Conservation (phyloP, 2,888 invertebrate genomes). For the Lymantria dispar region DNA sequence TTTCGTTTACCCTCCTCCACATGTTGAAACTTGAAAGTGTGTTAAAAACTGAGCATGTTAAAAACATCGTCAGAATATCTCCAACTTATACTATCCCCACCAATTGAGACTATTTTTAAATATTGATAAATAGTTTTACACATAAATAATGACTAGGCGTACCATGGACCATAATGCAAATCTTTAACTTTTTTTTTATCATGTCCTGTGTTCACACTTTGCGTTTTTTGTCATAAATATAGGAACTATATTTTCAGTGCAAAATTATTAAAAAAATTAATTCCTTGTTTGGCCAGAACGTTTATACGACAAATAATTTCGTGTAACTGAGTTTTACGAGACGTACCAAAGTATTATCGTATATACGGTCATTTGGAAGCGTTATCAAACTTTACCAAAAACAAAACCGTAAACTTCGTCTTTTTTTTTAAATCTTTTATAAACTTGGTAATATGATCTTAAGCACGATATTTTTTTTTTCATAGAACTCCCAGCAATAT, state of each 20-base stretch:
- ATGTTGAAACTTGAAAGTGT: conserved; percentile 22
- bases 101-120: conserved; percentile 54
- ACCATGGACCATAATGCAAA: conserved; percentile 71
- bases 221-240: conserved; percentile 66
- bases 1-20: conserved; percentile 13
- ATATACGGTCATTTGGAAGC: conserved; percentile 50
- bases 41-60: conserved; percentile 43
- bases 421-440: conserved; percentile 51
- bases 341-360: conserved; percentile 42
- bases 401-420: conserved; percentile 48
- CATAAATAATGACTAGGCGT: conserved; percentile 79
- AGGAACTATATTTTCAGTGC: conserved; percentile 78
- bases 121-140: conserved; percentile 64
- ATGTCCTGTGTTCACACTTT: conserved; percentile 48
- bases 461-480: conserved; percentile 62
- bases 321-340: conserved; percentile 37
- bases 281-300: conserved; percentile 22
- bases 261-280: conserved; percentile 52
- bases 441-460: conserved; percentile 65
- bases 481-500: conserved; percentile 41
- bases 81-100: conserved; percentile 51
- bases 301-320: conserved; percentile 32
- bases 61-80: conserved; percentile 39
- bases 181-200: conserved; percentile 36
- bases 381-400: conserved; percentile 57